These are phyloP conservation scores for Harpalus rufipes DNA, from an alignment of 2,888 invertebrate species.

Conservation along the genomic window DNA sequence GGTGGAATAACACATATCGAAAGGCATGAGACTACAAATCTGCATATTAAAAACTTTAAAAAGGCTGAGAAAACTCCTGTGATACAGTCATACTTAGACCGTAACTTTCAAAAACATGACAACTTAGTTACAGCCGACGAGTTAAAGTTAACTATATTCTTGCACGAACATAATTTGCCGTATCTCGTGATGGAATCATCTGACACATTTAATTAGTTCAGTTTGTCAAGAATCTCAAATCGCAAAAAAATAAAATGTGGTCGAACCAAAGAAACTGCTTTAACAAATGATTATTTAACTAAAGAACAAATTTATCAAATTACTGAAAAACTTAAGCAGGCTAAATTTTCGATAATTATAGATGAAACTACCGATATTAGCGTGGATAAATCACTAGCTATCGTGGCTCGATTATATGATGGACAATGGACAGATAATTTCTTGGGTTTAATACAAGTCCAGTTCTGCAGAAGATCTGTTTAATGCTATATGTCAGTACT, in stretches of 20 bases:
- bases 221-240: constrained; percentile 15
- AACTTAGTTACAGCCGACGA: neutral
- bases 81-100: neutral
- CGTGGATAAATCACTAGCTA: constrained; percentile 5
- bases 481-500: constrained; percentile 4
- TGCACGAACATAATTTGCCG: constrained; percentile 11
- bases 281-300: constrained; percentile 3
- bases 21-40: neutral
- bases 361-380: constrained; percentile 8
- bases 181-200: constrained; percentile 14
- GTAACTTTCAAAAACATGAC: neutral
- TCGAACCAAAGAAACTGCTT: constrained; percentile 8
- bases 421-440: neutral
- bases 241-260: neutral
- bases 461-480: constrained; percentile 5
- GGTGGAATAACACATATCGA: constrained; percentile 14
- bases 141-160: constrained; percentile 22
- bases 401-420: neutral
- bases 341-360: constrained; percentile 6
- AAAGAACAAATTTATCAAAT: constrained; percentile 3
- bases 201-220: neutral
- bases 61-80: constrained; percentile 17
- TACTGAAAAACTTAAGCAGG: constrained; percentile 21
- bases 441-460: neutral
- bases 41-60: neutral